Base-by-base conservation (phyloP, 1,140 invertebrate genomes). In the Listronotus bonariensis region DNA sequence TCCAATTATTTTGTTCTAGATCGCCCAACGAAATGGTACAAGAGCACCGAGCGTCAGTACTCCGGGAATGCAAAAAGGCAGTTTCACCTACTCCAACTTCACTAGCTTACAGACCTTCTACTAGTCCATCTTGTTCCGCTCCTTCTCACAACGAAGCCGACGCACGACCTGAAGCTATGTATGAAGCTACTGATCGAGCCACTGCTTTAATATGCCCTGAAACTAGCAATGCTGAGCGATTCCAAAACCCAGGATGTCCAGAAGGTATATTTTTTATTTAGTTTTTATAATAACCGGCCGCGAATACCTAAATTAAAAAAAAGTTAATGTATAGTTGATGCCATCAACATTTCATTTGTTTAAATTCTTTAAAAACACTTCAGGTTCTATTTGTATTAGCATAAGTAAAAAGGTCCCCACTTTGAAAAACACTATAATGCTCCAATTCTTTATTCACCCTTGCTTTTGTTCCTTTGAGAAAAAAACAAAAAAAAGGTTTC, bases 1-100 rank as follows among this genome's bases (percentile, higher is more conserved):
- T 34, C 5, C 32, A 26, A 36, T 10, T 7, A 17, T 53, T 14
- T 40, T 38, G 11, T 55, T 55, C 12, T 18, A 64, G 61, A 40
- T 65, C 63, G 0, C 80, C 81, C 9, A 80, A 79, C 58, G 83
- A 82, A 38, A 68, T 77, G 58, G 69, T 76, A 75, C 83, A 83
- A 75, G 79, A 69, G 20, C 49, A 57, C 26, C 75, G 85, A 72
- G 87, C 87, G 6, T 89, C 88, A 58, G 83, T 89, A 32, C 79
- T 89, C n/a, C 77, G 88, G 52, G 86, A 87, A 68, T 86, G 86
- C 46, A 77, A 83, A 53, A 83, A 62, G 81, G 84, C 76, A 11
- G 71, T 66, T 12, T 77, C 76, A n/a, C 77, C 76, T 8, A 70
- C 71, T 4, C 75, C 73, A 2, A 53, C 74, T 43, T 77, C 75